A percentile compares a stretch with the other conserved stretches of the same genome.
Evolutionary conservation across 1,140 invertebrate genomes (phyloP).

Genomic region (Chymomyza costata): DNA sequence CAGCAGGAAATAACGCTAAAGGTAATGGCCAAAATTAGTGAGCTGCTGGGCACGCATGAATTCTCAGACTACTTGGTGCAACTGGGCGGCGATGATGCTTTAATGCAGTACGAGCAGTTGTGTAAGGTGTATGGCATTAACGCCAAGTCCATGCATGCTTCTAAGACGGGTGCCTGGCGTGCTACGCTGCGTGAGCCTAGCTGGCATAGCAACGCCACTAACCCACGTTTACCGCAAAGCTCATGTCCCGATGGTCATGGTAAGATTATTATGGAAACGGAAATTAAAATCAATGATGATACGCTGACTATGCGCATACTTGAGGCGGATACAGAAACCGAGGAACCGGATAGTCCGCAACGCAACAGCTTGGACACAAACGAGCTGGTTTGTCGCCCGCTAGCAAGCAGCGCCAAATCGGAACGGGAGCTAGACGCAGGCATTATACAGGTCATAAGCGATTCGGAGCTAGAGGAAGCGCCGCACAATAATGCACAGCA

Average conservation of each 20-base stretch:
- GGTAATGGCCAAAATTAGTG: slow-evolving; percentile 81
- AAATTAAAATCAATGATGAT: slow-evolving; percentile 86
- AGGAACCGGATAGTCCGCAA: slow-evolving; percentile 53
- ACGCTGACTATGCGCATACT: slow-evolving; percentile 88
- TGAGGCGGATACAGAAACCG: slow-evolving; percentile 78
- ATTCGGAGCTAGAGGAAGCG: slow-evolving; percentile 77
- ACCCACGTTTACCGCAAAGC: slow-evolving; percentile 3
- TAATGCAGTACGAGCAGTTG: slow-evolving; percentile 81
- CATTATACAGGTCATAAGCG: slow-evolving; percentile 78
- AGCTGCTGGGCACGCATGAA: slow-evolving; percentile 79
- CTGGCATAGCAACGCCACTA: slow-evolving; percentile 34
- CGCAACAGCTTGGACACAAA: slow-evolving; percentile 76
- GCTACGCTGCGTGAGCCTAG: slow-evolving; percentile 43
- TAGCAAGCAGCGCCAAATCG: slow-evolving; percentile 36
- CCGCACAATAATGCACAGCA: slow-evolving; percentile 16
- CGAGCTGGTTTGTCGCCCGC: slow-evolving; percentile 51
- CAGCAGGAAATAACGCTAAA: slow-evolving; percentile 83
- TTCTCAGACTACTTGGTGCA: slow-evolving; percentile 77
- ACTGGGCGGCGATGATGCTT: slow-evolving; percentile 73
- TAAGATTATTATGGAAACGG: slow-evolving; percentile 86
- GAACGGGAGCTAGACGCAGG: slow-evolving; percentile 46
- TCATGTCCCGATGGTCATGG: slow-evolving; percentile 28
- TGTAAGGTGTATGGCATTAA: slow-evolving; percentile 80
- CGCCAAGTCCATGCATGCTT: slow-evolving; percentile 31
- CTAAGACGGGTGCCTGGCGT: slow-evolving; percentile 48